Conservation (phyloP, 1,140 invertebrate genomes). For the Leptinotarsa lineolata region DNA sequence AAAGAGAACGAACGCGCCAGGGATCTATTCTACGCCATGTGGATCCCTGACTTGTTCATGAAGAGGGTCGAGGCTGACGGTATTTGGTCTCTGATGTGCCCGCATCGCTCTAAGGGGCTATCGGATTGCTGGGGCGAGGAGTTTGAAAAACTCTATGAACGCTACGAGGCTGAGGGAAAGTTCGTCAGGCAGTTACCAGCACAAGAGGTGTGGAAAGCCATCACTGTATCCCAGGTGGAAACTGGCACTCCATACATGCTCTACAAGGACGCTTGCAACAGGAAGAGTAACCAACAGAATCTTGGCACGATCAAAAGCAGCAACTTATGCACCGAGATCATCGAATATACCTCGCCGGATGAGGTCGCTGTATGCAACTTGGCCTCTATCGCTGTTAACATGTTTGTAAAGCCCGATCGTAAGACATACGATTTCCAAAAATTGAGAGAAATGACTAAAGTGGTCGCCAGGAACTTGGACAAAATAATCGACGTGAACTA, state of each 20-base stretch:
- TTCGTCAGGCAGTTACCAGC: slow-evolving; percentile 69
- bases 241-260: slow-evolving; percentile 99
- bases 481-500: slow-evolving; percentile 98
- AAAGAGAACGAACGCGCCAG: slow-evolving; percentile 91
- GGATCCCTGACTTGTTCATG: slow-evolving; percentile 99
- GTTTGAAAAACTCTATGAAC: slow-evolving; percentile 88
- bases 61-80: slow-evolving; percentile 86
- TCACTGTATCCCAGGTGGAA: slow-evolving; percentile 95
- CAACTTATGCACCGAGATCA: slow-evolving; percentile 98
- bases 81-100: slow-evolving; percentile 97
- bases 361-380: slow-evolving; percentile 99
- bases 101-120: slow-evolving; percentile 89
- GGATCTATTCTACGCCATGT: slow-evolving; percentile 96
- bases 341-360: slow-evolving; percentile 89
- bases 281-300: slow-evolving; percentile 98
- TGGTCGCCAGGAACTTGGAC: slow-evolving; percentile 91
- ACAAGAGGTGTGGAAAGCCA: slow-evolving; percentile 90
- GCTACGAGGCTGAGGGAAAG: slow-evolving; percentile 83
- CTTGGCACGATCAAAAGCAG: slow-evolving; percentile 98
- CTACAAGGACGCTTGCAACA: slow-evolving; percentile 97
- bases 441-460: slow-evolving; percentile 79
- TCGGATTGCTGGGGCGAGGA: slow-evolving; percentile 92
- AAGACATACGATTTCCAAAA: slow-evolving; percentile 89
- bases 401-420: slow-evolving; percentile 81
- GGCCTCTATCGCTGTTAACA: slow-evolving; percentile 97